Percentiles rank a stretch among this genome's conserved stretches.
Conservation (phyloP, 2,888 invertebrate genomes). For the Oegoconia quadripuncta region DNA sequence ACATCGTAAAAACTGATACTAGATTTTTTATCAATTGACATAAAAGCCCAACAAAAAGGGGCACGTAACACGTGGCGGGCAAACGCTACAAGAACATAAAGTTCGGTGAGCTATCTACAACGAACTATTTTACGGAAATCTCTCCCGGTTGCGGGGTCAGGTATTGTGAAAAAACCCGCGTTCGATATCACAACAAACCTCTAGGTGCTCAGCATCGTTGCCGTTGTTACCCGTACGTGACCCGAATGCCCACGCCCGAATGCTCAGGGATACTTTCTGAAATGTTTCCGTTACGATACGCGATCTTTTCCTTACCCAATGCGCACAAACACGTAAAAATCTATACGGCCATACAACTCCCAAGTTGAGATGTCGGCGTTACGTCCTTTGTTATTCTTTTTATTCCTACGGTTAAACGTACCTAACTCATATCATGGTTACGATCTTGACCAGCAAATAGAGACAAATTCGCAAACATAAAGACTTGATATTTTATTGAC, state of each 20-base stretch:
- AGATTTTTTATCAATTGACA: constrained; percentile 15
- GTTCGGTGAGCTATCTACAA: constrained; percentile 40
- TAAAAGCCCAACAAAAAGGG: constrained; percentile 22
- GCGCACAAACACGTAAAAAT: constrained; percentile 65
- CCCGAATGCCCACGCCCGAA: constrained; percentile 53
- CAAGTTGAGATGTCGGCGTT: constrained; percentile 22
- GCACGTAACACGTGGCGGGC: constrained; percentile 41
- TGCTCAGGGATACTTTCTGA: constrained; percentile 36
- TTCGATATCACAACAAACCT: constrained; percentile 75
- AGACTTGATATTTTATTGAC: neutral
- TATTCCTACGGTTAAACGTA: constrained; percentile 5
- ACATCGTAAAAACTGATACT: too few species aligned
- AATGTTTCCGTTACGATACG: constrained; percentile 71
- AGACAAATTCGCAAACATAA: neutral
- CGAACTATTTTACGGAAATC: constrained; percentile 46
- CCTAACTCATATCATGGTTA: neutral
- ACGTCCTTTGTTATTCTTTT: constrained; percentile 24
- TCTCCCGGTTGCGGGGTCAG: constrained; percentile 60
- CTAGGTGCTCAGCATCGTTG: constrained; percentile 61
- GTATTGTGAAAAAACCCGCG: constrained; percentile 66
- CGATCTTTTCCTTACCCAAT: constrained; percentile 65
- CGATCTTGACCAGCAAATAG: neutral
- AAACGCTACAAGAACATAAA: constrained; percentile 53
- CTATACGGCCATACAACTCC: constrained; percentile 41
- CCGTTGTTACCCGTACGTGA: constrained; percentile 70